Evolutionary conservation across 2,888 invertebrate species (phyloP).

Genomic region (Epirrhoe alternata): DNA sequence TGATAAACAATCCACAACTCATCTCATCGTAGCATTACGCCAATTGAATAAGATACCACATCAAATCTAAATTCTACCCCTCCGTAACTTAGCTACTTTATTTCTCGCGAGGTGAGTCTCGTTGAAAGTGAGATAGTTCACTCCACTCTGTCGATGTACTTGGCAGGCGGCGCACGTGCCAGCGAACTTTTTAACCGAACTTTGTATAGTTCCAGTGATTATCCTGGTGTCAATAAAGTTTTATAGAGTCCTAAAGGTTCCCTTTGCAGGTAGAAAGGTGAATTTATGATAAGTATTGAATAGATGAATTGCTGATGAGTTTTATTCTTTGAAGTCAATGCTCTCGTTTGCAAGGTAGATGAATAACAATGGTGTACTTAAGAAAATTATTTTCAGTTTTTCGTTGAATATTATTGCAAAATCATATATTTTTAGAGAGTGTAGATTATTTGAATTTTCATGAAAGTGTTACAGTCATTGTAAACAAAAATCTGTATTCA

Average conservation of each 20-base stretch:
- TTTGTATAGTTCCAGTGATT: slow-evolving; percentile 48
- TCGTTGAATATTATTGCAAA: not conserved
- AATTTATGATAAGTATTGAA: slow-evolving; percentile 24
- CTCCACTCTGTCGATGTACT: slow-evolving; percentile 54
- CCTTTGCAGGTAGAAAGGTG: slow-evolving; percentile 15
- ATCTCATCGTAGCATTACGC: not conserved
- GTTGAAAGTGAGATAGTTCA: slow-evolving; percentile 81
- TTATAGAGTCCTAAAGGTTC: slow-evolving; percentile 33
- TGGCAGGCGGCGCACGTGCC: slow-evolving; percentile 42
- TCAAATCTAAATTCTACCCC: slow-evolving; percentile 40
- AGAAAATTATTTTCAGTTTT: not conserved
- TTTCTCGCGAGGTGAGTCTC: slow-evolving; percentile 71
- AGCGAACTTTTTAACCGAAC: slow-evolving; percentile 49
- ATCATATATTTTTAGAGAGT: not conserved
- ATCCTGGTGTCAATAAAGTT: slow-evolving; percentile 45
- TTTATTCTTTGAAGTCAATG: slow-evolving; percentile 9
- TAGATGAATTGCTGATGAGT: slow-evolving; percentile 22
- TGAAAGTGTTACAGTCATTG: not conserved
- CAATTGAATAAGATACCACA: slow-evolving; percentile 32
- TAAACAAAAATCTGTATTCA: not conserved
- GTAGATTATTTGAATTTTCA: not conserved
- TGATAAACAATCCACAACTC: too few species aligned
- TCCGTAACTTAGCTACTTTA: slow-evolving; percentile 70
- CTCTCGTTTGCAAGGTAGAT: not conserved
- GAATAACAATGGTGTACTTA: not conserved